These are phyloP conservation scores for Aradophagus sp. DNA, from an alignment of 1,140 invertebrate species.

Conservation along the genomic window DNA sequence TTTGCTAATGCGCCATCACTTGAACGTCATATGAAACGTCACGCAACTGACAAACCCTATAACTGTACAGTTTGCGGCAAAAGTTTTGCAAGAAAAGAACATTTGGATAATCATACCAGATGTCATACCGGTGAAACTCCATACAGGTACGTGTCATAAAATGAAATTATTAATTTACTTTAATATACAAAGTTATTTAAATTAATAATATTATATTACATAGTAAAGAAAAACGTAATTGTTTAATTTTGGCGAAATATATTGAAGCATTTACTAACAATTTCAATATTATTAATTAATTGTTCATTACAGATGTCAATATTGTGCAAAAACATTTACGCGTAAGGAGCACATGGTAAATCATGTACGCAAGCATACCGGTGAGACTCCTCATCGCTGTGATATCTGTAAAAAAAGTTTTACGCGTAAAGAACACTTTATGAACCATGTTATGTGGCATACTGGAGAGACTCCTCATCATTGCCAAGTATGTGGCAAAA, in stretches of 20 bases:
- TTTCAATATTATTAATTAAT: too few relatives aligned
- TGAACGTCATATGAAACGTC: constrained; percentile 85
- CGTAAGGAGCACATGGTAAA: constrained; percentile 81
- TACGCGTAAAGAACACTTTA: constrained; percentile 81
- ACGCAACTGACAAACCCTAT: constrained; percentile 87
- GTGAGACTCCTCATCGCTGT: constrained; percentile 84
- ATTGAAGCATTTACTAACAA: too few relatives aligned
- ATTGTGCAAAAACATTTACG: constrained; percentile 83
- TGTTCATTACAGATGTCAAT: constrained; percentile 76
- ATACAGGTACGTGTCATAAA: constrained; percentile 78
- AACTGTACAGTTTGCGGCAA: constrained; percentile 89
- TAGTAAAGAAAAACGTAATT: too few relatives aligned
- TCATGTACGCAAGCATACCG: constrained; percentile 82
- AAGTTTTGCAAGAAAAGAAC: constrained; percentile 89
- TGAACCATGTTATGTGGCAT: constrained; percentile 81
- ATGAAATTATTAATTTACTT: constrained; percentile 37
- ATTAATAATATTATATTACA: too few relatives aligned
- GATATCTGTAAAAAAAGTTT: constrained; percentile 83
- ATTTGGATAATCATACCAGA: constrained; percentile 87
- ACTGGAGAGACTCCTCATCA: constrained; percentile 84
- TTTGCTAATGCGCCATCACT: constrained; percentile 82
- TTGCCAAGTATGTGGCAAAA: constrained; percentile 84
- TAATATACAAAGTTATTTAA: too few relatives aligned
- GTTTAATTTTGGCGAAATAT: too few relatives aligned
- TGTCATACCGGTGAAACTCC: constrained; percentile 91